A percentile compares a stretch with the other conserved stretches of the same genome.
These are phyloP conservation scores for Drosophila ercepeae DNA, from an alignment of 1,140 invertebrate species.

Conservation along the genomic window DNA sequence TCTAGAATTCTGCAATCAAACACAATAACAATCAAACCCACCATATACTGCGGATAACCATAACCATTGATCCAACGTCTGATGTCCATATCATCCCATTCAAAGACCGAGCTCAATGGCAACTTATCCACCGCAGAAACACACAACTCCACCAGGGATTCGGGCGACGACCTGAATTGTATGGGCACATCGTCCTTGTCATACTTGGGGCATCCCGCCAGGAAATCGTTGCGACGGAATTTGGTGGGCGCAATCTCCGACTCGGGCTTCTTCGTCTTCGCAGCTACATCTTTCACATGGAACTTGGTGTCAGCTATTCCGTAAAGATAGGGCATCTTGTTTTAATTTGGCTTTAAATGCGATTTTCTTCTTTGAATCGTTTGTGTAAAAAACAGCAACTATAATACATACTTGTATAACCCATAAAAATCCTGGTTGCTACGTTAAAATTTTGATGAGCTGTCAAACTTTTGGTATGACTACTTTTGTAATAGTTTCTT, in stretches of 20 bases:
- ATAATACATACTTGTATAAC: background rate
- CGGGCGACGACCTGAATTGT: slow-evolving; percentile 44
- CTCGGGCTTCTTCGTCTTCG: background rate
- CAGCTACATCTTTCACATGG: background rate
- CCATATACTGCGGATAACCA: slow-evolving; percentile 72
- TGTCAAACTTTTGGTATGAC: too few species aligned
- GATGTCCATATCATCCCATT: slow-evolving; percentile 63
- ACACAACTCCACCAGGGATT: slow-evolving; percentile 47
- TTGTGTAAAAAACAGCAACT: slow-evolving; percentile 1
- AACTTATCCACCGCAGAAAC: slow-evolving; percentile 54
- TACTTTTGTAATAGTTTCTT: too few species aligned
- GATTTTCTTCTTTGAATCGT: background rate
- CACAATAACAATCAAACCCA: too few species aligned
- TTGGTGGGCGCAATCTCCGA: slow-evolving; percentile 21
- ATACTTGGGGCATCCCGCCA: slow-evolving; percentile 35
- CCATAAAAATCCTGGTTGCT: slow-evolving; percentile 8
- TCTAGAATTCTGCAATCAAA: too few species aligned
- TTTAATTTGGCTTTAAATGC: slow-evolving; percentile 6
- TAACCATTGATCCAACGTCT: slow-evolving; percentile 50
- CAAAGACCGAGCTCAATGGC: slow-evolving; percentile 48
- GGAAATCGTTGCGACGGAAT: slow-evolving; percentile 27
- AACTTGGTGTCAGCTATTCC: slow-evolving; percentile 71
- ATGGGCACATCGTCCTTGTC: slow-evolving; percentile 58
- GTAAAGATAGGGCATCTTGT: slow-evolving; percentile 60
- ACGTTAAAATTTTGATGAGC: background rate